phyloP scores from a whole-genome alignment of 2,797 vertebrate genomes.

The Peromyscus nudipes region DNA sequence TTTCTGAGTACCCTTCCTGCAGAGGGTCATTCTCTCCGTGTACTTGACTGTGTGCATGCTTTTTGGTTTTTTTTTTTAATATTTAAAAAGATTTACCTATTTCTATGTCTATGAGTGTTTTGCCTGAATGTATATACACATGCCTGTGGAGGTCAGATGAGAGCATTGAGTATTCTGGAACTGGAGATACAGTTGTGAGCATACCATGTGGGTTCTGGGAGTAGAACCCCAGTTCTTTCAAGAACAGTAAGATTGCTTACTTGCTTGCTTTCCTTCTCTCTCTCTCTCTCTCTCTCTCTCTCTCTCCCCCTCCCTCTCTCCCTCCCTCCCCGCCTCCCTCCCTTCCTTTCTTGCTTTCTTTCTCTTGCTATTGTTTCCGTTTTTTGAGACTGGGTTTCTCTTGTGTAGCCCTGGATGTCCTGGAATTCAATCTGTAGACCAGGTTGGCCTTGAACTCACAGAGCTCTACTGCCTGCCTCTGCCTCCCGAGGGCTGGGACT shows the following conservation, averaged over 20 bases:
- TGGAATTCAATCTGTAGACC: too few species aligned
- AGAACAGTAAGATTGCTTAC: neutral
- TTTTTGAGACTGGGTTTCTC: neutral
- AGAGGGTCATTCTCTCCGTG: neutral
- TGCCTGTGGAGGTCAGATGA: neutral
- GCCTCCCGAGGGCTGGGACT: too few species aligned
- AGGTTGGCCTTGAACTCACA: too few species aligned
- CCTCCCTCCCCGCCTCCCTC: neutral
- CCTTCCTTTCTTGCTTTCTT: neutral
- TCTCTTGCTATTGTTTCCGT: neutral
- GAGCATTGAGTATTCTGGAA: neutral
- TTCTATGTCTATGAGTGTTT: neutral
- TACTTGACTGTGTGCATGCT: neutral
- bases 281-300: neutral
- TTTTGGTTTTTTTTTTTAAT: neutral
- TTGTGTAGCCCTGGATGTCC: neutral
- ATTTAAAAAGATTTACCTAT: neutral
- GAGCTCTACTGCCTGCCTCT: too few species aligned
- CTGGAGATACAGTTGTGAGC: neutral
- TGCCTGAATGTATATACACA: neutral
- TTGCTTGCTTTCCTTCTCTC: neutral
- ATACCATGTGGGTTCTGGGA: neutral
- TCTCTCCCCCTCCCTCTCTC: fast-evolving
- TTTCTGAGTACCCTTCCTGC: neutral
- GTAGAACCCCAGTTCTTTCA: neutral